These are phyloP conservation scores for Zaprionus davidi DNA, from an alignment of 1,140 invertebrate genomes.

Conservation along the genomic window DNA sequence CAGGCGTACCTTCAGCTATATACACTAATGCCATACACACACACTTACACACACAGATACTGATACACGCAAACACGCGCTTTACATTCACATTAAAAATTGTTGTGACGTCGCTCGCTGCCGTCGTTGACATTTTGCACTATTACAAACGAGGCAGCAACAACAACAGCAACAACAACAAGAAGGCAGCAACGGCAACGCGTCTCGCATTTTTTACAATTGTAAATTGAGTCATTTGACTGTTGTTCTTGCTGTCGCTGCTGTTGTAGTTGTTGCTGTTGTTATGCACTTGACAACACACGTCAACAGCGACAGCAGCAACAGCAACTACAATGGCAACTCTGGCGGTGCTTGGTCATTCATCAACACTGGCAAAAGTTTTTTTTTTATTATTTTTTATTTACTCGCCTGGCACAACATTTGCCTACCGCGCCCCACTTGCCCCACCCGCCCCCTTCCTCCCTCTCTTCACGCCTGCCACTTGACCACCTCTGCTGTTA, in stretches of 20 bases:
- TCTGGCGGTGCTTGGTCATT: conserved; percentile 55
- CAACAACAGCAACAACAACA: conserved; percentile 50
- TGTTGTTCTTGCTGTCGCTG: conserved; percentile 57
- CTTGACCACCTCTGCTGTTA: conserved; percentile 27
- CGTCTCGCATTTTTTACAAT: conserved; percentile 73
- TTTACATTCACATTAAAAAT: conserved; percentile 69
- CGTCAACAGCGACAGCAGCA: conserved; percentile 56
- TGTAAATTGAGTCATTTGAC: conserved; percentile 80
- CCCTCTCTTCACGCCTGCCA: not conserved
- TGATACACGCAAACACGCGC: conserved; percentile 8
- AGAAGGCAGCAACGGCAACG: conserved; percentile 37
- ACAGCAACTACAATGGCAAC: conserved; percentile 28
- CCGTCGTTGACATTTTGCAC: conserved; percentile 70
- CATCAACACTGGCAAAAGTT: conserved; percentile 69
- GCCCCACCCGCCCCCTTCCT: not conserved
- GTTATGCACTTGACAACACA: conserved; percentile 79
- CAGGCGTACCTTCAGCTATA: conserved; percentile 7
- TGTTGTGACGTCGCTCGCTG: conserved; percentile 38
- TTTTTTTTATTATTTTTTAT: conserved; percentile 31
- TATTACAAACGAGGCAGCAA: conserved; percentile 49
- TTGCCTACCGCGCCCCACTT: conserved; percentile 16
- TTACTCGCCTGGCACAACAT: conserved; percentile 48
- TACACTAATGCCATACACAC: conserved; percentile 22
- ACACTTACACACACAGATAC: conserved; percentile 42
- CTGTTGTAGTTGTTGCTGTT: conserved; percentile 43